Evolutionary conservation across 2,797 vertebrate genomes (phyloP), one percentile per base, ranked within the genome.

Genomic region (Tragopan temminckii): DNA sequence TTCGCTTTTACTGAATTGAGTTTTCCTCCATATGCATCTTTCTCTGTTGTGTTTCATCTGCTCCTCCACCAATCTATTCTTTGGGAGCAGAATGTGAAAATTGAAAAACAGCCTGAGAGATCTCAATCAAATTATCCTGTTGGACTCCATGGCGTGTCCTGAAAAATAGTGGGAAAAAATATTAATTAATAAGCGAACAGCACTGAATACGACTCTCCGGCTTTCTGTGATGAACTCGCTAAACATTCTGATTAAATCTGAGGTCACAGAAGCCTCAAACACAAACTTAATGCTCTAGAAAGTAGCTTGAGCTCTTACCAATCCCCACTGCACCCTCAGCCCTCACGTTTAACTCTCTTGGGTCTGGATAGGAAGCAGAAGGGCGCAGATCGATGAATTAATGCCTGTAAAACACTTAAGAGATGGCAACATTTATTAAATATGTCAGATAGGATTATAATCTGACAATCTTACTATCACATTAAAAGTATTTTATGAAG

Each of bases 231-330:
- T 88, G 86, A 90, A 78, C 86, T 93, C 82, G 71, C 72, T 93
- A 90, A 96, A 76, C 70, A 88, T 83, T 67, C 33, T 80, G 86
- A 94, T 96, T 95, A 91, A 89, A 91, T 88, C 50, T 79, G 57
- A 95, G 75, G 93, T 93, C 88, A 87, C 55, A 80, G 63, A 74
- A 89, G 31, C 68, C 92, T 90, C 89, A 84, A 66, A 96, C 95
- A 45, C 53, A 92, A 95, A 94, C 94, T 94, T 93, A 92, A 90
- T 83, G 23, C 48, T 94, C 68, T 64, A 82, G 69, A 74, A 94
- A 94, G 72, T 72, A 72, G 13, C 42, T 82, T 72, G 79, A 70
- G 87, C 77, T 69, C 43, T 64, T 61, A 50, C 21, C 85, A 91
- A 78, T 66, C 66, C 75, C 27, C 35, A 42, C 16, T 7, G 55